These are phyloP conservation scores for Congeria kusceri DNA, from an alignment of 2,888 invertebrate species.

Conservation along the genomic window DNA sequence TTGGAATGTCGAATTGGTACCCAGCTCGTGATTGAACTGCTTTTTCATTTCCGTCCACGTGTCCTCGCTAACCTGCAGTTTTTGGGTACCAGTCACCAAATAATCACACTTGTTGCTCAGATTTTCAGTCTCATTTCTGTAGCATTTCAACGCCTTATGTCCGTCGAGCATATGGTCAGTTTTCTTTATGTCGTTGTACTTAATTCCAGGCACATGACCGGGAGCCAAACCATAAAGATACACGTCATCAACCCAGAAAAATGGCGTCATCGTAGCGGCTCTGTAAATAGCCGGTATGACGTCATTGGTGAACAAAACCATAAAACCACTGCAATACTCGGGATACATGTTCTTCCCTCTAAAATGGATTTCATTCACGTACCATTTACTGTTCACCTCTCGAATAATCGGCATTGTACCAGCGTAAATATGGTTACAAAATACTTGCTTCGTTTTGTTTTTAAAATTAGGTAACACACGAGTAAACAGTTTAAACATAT, in stretches of 20 bases:
- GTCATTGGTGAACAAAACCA: too few species aligned
- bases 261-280: too few species aligned
- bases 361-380: too few species aligned
- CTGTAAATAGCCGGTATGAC: too few species aligned
- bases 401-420: conserved; percentile 58
- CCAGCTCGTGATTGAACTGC: conserved; percentile 15
- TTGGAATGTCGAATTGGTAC: too few species aligned
- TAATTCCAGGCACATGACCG: conserved; percentile 43
- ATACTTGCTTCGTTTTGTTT: conserved; percentile 45
- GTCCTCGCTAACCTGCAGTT: conserved; percentile 23
- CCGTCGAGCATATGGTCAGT: conserved; percentile 26
- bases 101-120: conserved; percentile 38
- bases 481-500: conserved; percentile 35
- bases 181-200: conserved; percentile 41
- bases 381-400: conserved; percentile 52
- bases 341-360: too few species aligned
- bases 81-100: conserved; percentile 41
- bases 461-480: conserved; percentile 39
- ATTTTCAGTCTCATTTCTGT: too few species aligned
- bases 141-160: too few species aligned
- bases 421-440: conserved; percentile 58
- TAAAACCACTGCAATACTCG: too few species aligned
- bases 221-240: conserved; percentile 58
- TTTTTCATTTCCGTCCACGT: conserved; percentile 56
- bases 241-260: too few species aligned